Percentiles rank a stretch among this genome's conserved stretches.
phyloP scores from a whole-genome alignment of 2,113 vertebrate genomes.

The Larimichthys polyactis region DNA sequence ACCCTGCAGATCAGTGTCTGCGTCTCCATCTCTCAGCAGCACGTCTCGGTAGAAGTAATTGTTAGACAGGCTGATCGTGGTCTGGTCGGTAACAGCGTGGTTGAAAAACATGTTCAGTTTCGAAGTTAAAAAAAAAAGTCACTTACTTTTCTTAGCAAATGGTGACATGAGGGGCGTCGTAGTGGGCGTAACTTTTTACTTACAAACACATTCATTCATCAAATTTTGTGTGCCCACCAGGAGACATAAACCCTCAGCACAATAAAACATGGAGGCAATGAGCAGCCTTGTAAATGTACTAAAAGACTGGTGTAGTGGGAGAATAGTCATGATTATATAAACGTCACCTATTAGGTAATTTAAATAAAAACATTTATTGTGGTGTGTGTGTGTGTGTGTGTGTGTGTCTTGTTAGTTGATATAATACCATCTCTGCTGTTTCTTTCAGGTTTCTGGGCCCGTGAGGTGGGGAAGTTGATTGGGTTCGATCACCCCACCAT shows the following conservation, averaged over 20 bases:
- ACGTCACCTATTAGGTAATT: too few species aligned
- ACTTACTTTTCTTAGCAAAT: background rate
- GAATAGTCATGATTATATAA: background rate
- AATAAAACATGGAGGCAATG: slow-evolving; percentile 15
- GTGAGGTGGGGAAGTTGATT: slow-evolving; percentile 92
- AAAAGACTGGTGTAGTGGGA: background rate
- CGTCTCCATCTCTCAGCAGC: too few species aligned
- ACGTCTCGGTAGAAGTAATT: background rate
- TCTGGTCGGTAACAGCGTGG: background rate
- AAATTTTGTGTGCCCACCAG: background rate
- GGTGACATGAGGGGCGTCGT: background rate
- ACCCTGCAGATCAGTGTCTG: too few species aligned
- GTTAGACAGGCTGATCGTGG: background rate
- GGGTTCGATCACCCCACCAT: slow-evolving; percentile 94
- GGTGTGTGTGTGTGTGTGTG: too few species aligned
- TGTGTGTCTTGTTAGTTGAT: background rate
- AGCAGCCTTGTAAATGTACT: background rate
- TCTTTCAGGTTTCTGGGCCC: slow-evolving; percentile 94
- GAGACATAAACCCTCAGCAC: background rate
- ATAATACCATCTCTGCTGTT: background rate
- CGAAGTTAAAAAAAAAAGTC: background rate
- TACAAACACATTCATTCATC: slow-evolving; percentile 26
- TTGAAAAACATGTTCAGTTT: background rate
- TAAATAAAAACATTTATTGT: too few species aligned
- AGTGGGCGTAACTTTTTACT: background rate